Evolutionary conservation across 2,797 vertebrate genomes (phyloP).

Genomic region (Leptodactylus fallax): DNA sequence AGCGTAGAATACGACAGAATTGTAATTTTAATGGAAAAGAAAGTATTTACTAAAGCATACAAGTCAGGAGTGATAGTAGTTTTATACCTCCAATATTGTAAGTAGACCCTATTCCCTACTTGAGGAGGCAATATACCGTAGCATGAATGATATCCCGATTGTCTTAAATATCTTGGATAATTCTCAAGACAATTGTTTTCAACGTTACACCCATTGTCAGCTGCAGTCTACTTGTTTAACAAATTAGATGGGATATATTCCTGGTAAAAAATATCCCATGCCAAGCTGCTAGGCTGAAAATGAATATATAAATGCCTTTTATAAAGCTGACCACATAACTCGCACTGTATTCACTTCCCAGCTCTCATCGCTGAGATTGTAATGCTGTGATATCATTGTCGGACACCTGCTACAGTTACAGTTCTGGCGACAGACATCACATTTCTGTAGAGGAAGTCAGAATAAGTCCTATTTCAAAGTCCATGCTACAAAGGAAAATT

Average conservation of each 20-base stretch:
- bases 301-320: too few species aligned
- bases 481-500: background rate
- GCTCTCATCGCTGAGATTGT: background rate
- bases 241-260: background rate
- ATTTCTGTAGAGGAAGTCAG: background rate
- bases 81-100: too few species aligned
- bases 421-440: background rate
- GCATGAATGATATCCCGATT: background rate
- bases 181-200: background rate
- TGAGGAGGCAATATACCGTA: background rate
- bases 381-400: constrained; percentile 2
- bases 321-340: too few species aligned
- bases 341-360: background rate
- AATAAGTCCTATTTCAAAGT: background rate
- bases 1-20: too few species aligned
- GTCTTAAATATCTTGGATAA: background rate
- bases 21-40: too few species aligned
- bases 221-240: background rate
- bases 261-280: background rate
- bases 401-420: constrained; percentile 27
- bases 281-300: background rate
- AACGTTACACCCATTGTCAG: background rate
- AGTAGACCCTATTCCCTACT: too few species aligned
- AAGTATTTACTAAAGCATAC: too few species aligned
- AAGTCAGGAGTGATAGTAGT: too few species aligned